Evolutionary conservation across 1,140 invertebrate genomes (phyloP), one percentile per base, ranked within the genome.

Genomic region (Nasonia vitripennis): DNA sequence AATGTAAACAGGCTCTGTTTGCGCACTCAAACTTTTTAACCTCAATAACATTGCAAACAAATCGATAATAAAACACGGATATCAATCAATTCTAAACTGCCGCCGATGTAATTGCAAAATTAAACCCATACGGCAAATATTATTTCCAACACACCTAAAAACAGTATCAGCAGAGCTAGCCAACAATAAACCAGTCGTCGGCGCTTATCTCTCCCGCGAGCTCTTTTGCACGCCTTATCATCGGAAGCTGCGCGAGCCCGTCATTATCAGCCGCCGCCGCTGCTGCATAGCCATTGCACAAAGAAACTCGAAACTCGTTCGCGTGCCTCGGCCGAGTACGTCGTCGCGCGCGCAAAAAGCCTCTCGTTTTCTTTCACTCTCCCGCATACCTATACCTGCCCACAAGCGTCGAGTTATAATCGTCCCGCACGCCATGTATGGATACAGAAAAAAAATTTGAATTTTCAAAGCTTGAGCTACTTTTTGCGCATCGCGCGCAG

Each of bases 361-460:
- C 20, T n/a, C 55, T 62, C 20, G 55, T n/a, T 62, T n/a, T 62
- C 55, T 62, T 62, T 62, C 55, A n/a, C 17, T 20, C 20, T 55
- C 27, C 27, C 14, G 48, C 11, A 14, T 51, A 12, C 14, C 10
- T 12, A 55, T 55, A 17, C 51, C 41, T 45, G 7, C 41, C 6
- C 41, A 45, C 12, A 51, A 51, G 48, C 14, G 1, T 51, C 48
- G 2, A 12, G 70, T 71, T 45, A 45, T 41, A 41, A 41, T 45
- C 41, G 9, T 45, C 9, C 41, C 6, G 41, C 41, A 45, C 41
- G 41, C 41, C 9, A 45, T 45, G 27, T 27, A 45, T 45, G 9
- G 6, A 45, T 45, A 45, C 41, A 45, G 41, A 45, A 45, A 45
- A 27, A 45, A 45, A 45, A 83, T 82, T 85, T 85, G 31, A 83